Evolutionary conservation across 1,140 invertebrate genomes (phyloP), one percentile per base, ranked within the genome.

Genomic region (Daktulosphaira vitifoliae): DNA sequence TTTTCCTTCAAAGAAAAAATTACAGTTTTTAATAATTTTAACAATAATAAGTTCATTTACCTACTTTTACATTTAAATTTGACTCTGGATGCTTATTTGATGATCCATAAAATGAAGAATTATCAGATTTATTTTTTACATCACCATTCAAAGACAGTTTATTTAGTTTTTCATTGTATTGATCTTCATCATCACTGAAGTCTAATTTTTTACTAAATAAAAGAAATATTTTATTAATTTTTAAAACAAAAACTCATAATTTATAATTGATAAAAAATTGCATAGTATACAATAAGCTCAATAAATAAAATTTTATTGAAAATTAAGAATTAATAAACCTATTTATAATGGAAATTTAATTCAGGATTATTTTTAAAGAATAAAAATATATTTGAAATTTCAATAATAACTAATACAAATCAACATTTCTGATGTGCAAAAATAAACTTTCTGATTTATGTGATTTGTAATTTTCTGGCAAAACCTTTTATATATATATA

Each of bases 171-270:
- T 69, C 70, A 26, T 69, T 68, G 7, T 67, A 67, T 18, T 81
- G 80, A 8, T 76, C 73, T 76, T 96, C 92, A 70, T 94, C 92
- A 78, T 96, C 92, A 73, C 91, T 94, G 76, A 96, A 96, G 66
- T 88, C 85, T 68, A 96, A 78, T 77, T 94, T 94, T 78, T 93
- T 90, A 79, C 83, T 86, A 77, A 65, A 78, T 78, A 70, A 67
- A 70, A 70, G 66, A 71, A 70, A 68, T 69, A 39, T 51, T 59
- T 65, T 25, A 66, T 44, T 65, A 6, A 11, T 33, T 33, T 33
- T 51, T 13, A 39, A 54, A 54, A 25, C 53, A n/a, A 37, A 23
- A 7, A 15, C 5, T 4, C 50, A 9, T 20, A 52, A 52, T 52
- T 52, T 52, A 22, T 20, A 5, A 20, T 20, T 52, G 50, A 20